Evolutionary conservation across 2,888 invertebrate genomes (phyloP), one percentile per base, ranked within the genome.

Genomic region (Netelia melanura): DNA sequence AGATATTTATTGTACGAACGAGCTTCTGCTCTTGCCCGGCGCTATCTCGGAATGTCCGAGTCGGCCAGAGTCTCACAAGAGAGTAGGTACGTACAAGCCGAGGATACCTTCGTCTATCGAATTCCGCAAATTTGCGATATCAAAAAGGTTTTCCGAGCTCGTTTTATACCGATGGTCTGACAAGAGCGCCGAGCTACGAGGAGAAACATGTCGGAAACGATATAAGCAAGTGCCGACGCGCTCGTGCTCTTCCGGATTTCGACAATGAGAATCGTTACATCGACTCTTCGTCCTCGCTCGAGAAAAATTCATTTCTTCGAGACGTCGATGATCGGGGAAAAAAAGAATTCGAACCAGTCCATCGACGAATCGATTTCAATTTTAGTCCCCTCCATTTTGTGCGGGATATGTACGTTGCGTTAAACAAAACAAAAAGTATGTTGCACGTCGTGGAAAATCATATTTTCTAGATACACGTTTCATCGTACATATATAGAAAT

Each of bases 1-100:
- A 87, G 90, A 91, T 91, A 91, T 91, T 92, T 90, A 91, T 91
- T 90, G 82, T 71, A 72, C 71, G 84, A 82, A 67, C 85, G 67
- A 25, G 75, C 61, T 76, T 17, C 54, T 38, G 70, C 81, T 64
- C 17, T 56, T 65, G 71, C 67, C 74, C 14, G 61, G 14, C 48
- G 48, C 81, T 85, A 78, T 83, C 83, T 80, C 30, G 30, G 30
- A 30, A 30, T 30, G 30, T 30, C 30, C 30, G 30, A 30, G 30
- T 30, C 30, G 30, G 3, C 3, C 30, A 30, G 30, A 30, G 30
- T 30, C 30, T 30, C 30, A 5, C 30, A 5, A 30, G 30, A 30
- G 30, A 30, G 5, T 61, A 43, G 54, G 30, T 61, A 43, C 61
- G 30, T 82, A 52, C 77, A 81, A 65, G 30, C 83, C 25, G n/a